A percentile compares a stretch with the other conserved stretches of the same genome.
Conservation (phyloP, 2,113 vertebrate genomes). For the Leptosomus discolor region DNA sequence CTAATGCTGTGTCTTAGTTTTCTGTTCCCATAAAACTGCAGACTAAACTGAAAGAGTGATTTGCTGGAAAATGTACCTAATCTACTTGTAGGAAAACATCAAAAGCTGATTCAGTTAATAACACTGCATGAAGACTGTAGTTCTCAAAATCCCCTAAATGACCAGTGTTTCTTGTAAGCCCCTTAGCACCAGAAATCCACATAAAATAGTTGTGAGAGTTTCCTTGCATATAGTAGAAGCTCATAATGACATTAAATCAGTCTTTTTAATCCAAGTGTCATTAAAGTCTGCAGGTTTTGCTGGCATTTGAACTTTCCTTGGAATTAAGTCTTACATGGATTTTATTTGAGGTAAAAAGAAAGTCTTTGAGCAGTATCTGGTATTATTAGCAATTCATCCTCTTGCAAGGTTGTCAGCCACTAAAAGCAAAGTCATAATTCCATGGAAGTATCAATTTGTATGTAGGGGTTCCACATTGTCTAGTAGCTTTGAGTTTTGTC, state of each 20-base stretch:
- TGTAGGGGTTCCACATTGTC: neutral
- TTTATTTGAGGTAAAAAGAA: neutral
- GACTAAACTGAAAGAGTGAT: neutral
- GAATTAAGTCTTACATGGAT: neutral
- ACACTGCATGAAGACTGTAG: neutral
- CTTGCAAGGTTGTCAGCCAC: neutral
- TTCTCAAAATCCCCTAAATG: conserved; percentile 15
- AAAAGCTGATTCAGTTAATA: conserved; percentile 34
- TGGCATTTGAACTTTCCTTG: neutral
- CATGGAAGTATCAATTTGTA: neutral
- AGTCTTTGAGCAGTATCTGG: neutral
- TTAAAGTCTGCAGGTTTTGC: neutral
- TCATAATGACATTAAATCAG: conserved; percentile 28
- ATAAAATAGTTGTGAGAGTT: conserved; percentile 59
- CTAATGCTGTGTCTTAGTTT: neutral
- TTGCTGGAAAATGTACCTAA: neutral
- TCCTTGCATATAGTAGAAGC: neutral
- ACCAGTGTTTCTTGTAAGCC: neutral
- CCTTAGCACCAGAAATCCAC: neutral
- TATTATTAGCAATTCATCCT: neutral
- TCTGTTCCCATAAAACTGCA: neutral
- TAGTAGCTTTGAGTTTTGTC: neutral
- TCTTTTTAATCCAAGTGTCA: neutral
- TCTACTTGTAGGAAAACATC: conserved; percentile 34
- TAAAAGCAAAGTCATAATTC: neutral